A percentile compares a stretch with the other conserved stretches of the same genome.
Conservation (phyloP, 2,113 vertebrate genomes). For the Bufo bufo region DNA sequence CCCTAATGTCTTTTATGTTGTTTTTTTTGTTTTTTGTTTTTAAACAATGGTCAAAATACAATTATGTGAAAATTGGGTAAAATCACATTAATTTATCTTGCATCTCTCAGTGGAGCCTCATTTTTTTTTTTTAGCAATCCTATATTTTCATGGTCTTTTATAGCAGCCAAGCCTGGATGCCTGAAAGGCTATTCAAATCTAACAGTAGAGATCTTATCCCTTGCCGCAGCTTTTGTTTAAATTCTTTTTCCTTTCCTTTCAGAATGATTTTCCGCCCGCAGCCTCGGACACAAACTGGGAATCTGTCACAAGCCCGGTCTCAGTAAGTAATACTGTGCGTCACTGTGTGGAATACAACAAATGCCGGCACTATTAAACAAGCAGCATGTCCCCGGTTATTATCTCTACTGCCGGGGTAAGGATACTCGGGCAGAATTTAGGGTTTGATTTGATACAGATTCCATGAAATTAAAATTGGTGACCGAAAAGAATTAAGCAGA, state of each 20-base stretch:
- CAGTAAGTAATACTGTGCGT: constrained; percentile 71
- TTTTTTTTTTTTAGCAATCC: constrained; percentile 13
- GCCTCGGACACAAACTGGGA: constrained; percentile 82
- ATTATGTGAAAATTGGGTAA: neutral
- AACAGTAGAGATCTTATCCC: constrained; percentile 45
- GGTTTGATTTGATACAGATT: neutral
- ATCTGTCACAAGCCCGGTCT: constrained; percentile 79
- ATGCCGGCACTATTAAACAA: constrained; percentile 28
- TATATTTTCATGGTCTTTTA: constrained; percentile 25
- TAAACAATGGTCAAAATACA: neutral
- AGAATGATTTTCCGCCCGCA: constrained; percentile 78
- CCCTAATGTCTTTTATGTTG: neutral
- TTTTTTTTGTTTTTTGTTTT: neutral
- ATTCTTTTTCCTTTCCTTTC: constrained; percentile 65
- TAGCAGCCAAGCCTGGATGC: constrained; percentile 36
- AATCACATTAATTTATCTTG: neutral
- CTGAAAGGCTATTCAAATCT: constrained; percentile 34
- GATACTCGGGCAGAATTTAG: neutral
- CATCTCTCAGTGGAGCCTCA: constrained; percentile 19
- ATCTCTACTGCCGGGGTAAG: constrained; percentile 1
- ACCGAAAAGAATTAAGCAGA: neutral
- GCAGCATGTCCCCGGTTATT: constrained; percentile 19
- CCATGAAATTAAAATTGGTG: neutral
- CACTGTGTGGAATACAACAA: constrained; percentile 34
- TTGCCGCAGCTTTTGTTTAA: constrained; percentile 19